phyloP scores from a whole-genome alignment of 2,888 invertebrate species.

The Lithophane socia region DNA sequence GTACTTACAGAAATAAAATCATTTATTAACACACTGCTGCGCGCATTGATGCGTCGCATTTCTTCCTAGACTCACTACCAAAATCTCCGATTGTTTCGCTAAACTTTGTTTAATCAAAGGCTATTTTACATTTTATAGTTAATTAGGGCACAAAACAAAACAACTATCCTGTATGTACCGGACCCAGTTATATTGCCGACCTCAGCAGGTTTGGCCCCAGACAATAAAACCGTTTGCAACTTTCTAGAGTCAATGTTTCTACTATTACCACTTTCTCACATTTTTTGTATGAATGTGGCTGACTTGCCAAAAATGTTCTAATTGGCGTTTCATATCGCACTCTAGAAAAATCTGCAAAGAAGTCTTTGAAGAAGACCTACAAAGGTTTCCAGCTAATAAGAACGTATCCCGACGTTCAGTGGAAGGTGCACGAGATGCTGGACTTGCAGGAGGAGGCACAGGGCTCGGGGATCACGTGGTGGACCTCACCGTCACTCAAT shows the following conservation, averaged over 20 bases:
- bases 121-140: not conserved
- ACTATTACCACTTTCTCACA: constrained; percentile 48
- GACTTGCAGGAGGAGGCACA: constrained; percentile 87
- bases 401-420: constrained; percentile 82
- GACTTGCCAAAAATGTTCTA: constrained; percentile 36
- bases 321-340: constrained; percentile 42
- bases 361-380: constrained; percentile 86
- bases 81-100: not conserved
- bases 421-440: constrained; percentile 86
- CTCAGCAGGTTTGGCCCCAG: constrained; percentile 3
- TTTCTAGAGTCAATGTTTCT: constrained; percentile 66
- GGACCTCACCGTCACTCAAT: constrained; percentile 86
- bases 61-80: not conserved
- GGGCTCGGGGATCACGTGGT: constrained; percentile 88
- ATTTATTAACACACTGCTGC: not conserved
- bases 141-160: not conserved
- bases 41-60: not conserved
- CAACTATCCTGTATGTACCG: not conserved
- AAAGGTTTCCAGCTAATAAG: constrained; percentile 90
- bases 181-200: constrained; percentile 18
- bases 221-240: constrained; percentile 60
- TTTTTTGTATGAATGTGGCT: constrained; percentile 26
- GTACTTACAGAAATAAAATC: not conserved
- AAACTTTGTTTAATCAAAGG: not conserved
- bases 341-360: constrained; percentile 81